These are phyloP conservation scores for Pogona vitticeps DNA, from an alignment of 2,113 vertebrate genomes.

Conservation along the genomic window DNA sequence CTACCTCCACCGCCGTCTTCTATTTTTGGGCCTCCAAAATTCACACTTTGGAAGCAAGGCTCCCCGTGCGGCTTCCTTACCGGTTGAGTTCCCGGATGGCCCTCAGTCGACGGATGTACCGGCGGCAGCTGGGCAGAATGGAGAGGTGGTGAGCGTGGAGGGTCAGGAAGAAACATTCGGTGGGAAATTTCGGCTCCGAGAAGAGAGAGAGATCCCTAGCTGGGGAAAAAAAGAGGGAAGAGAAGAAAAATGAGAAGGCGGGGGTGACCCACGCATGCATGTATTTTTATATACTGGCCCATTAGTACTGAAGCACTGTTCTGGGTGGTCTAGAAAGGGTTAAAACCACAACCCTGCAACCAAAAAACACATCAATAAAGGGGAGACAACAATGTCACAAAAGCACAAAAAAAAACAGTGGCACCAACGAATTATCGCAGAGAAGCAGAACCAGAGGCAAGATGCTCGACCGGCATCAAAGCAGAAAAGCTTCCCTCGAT, in stretches of 20 bases:
- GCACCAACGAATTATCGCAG: too few relatives aligned
- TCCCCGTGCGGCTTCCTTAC: slow-evolving; percentile 59
- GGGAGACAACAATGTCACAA: too few relatives aligned
- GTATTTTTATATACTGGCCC: background rate
- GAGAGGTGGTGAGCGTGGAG: slow-evolving; percentile 96
- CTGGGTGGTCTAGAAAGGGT: too few relatives aligned
- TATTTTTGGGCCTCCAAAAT: background rate
- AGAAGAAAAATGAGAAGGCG: rapidly evolving
- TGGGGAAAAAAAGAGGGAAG: background rate
- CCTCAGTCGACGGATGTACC: slow-evolving; percentile 93
- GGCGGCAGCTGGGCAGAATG: slow-evolving; percentile 93
- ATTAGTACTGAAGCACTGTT: too few relatives aligned
- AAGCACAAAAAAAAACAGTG: too few relatives aligned
- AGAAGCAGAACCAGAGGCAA: too few relatives aligned
- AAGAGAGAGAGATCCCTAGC: slow-evolving; percentile 83
- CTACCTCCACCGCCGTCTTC: background rate
- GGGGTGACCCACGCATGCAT: too few relatives aligned
- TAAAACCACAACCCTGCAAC: too few relatives aligned
- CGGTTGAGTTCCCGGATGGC: slow-evolving; percentile 97
- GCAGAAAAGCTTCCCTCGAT: too few relatives aligned
- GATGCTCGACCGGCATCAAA: too few relatives aligned
- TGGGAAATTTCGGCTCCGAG: slow-evolving; percentile 96
- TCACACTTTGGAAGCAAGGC: background rate
- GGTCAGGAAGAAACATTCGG: slow-evolving; percentile 97
- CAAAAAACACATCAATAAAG: too few relatives aligned